Conservation (phyloP, 1,140 invertebrate species). For the Diplogasteroides magnus region DNA sequence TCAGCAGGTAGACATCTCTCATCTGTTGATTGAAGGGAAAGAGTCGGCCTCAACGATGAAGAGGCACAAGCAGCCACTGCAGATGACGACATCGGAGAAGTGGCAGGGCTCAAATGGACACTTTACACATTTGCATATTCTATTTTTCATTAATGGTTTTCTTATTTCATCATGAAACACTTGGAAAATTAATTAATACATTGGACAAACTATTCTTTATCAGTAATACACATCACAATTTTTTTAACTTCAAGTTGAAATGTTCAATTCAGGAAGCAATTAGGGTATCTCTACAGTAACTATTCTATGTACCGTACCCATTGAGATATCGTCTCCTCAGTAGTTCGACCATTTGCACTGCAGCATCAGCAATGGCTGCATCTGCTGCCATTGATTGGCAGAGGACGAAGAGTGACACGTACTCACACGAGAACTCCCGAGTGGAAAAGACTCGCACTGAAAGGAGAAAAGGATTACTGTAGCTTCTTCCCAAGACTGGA, state of each 20-base stretch:
- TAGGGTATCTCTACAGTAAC: no score
- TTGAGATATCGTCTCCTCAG: constrained; percentile 92
- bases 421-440: constrained; percentile 94
- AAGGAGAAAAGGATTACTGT: constrained; percentile 10
- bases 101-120: no score
- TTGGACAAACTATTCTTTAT: no score
- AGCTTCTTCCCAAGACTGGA: constrained; percentile 16
- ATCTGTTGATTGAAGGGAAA: no score
- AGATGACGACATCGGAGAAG: no score
- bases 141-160: not conserved
- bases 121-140: no score
- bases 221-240: no score
- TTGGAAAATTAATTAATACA: not conserved
- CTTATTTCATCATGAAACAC: not conserved
- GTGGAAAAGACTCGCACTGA: constrained; percentile 33
- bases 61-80: no score
- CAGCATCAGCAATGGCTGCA: constrained; percentile 57
- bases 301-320: constrained; percentile 14
- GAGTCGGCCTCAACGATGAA: no score
- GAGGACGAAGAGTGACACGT: constrained; percentile 93
- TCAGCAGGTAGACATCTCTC: no score
- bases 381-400: constrained; percentile 63
- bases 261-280: no score
- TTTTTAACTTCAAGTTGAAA: no score
- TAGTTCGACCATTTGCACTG: constrained; percentile 84